Evolutionary conservation across 1,140 invertebrate species (phyloP), one percentile per base, ranked within the genome.

Genomic region (Meloidogyne floridensis): DNA sequence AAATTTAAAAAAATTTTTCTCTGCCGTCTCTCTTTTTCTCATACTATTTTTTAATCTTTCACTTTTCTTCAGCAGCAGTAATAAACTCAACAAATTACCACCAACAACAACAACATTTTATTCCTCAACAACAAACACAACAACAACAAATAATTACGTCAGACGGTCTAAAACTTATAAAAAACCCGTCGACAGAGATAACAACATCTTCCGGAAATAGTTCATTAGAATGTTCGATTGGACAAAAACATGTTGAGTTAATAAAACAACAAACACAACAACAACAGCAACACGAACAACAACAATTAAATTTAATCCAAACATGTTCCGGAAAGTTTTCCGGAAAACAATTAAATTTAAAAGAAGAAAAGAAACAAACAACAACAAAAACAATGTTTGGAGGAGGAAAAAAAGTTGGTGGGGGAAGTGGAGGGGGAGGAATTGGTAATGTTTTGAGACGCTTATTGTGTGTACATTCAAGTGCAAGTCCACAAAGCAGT

Each of bases 151-250:
- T 51, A 47, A 74, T 47, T 20, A 74, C 15, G 11, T n/a, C n/a
- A 72, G 54, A 72, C 2, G 65, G 18, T 18, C 20, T 79, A 8
- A 69, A 56, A 9, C 69, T 79, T 43, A 79, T 72, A n/a, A 65
- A 72, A 71, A 79, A 79, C 18, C 77, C 77, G 3, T 32, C 54
- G 20, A 65, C 65, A 51, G 65, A 65, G 8, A 71, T 79, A n/a
- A 79, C 77, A 11, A 77, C 75, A 54, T 69, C 54, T 43, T 79
- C 77, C 9, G 77, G 77, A 9, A 32, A 32, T 71, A 72, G 65
- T 32, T 79, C 77, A 10, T 18, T 79, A 72, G 77, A 79, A 53
- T 79, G 77, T 47, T 79, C 77, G 0, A 53, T 79, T 65, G 77
- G 77, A n/a, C 47, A 65, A 54, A 11, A 20, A 7, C 56, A 59